Conservation (phyloP, 2,113 vertebrate species). For the Coptodon bakossiorum region DNA sequence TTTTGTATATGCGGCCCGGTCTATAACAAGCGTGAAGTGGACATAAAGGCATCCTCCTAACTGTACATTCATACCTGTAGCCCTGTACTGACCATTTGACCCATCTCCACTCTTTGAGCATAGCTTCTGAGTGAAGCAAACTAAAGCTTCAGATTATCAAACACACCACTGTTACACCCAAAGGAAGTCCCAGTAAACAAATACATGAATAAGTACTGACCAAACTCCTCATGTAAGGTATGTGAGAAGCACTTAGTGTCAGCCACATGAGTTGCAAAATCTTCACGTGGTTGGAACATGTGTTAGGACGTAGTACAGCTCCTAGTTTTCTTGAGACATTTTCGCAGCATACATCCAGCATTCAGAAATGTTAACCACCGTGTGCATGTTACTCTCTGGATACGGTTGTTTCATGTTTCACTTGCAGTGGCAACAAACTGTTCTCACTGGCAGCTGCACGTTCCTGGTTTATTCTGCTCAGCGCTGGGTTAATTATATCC, state of each 20-base stretch:
- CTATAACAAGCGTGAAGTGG: neutral
- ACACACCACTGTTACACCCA: slow-evolving; percentile 20
- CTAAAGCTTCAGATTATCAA: neutral
- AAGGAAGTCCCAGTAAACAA: slow-evolving; percentile 1
- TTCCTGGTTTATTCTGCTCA: slow-evolving; percentile 3
- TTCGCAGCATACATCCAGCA: neutral
- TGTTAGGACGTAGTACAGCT: neutral
- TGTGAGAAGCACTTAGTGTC: neutral
- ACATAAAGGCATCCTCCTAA: neutral
- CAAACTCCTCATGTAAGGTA: neutral
- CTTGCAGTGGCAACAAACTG: slow-evolving; percentile 4
- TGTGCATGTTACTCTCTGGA: neutral
- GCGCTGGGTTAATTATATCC: slow-evolving; percentile 29
- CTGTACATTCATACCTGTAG: neutral
- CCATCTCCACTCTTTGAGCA: neutral
- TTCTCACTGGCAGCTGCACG: slow-evolving; percentile 4
- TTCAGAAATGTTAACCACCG: neutral
- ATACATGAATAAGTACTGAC: neutral
- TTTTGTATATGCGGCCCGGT: neutral
- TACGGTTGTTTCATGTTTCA: slow-evolving; percentile 12
- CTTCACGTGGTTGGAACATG: neutral
- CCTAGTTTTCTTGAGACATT: neutral
- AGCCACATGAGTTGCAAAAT: neutral
- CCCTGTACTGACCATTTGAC: neutral
- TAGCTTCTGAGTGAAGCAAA: neutral